A percentile compares a stretch with the other conserved stretches of the same genome.
Evolutionary conservation across 2,888 invertebrate species (phyloP).

Genomic region (Margaritifera margaritifera): DNA sequence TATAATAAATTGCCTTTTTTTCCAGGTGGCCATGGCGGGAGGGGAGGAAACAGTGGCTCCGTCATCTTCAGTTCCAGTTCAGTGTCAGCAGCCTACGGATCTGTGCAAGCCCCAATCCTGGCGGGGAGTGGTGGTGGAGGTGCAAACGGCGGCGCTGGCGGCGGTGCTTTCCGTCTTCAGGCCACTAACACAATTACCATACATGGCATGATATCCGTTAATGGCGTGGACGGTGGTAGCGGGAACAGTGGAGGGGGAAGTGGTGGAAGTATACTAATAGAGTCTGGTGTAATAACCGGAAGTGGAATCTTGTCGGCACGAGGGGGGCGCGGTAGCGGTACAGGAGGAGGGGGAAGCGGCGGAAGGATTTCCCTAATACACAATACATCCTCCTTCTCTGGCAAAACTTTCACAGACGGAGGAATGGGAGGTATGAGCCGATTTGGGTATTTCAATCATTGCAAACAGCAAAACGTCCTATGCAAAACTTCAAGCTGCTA

Average conservation of each 20-base stretch:
- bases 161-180: slow-evolving; percentile 37
- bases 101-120: slow-evolving; percentile 15
- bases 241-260: slow-evolving; percentile 48
- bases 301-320: slow-evolving; percentile 39
- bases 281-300: slow-evolving; percentile 31
- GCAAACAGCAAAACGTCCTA: neutral
- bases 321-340: slow-evolving; percentile 40
- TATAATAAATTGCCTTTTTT: neutral
- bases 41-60: slow-evolving; percentile 40
- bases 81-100: slow-evolving; percentile 39
- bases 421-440: slow-evolving; percentile 39
- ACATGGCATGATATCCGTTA: slow-evolving; percentile 51
- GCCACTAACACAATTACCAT: slow-evolving; percentile 28
- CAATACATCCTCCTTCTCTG: slow-evolving; percentile 20
- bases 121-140: slow-evolving; percentile 48
- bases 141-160: slow-evolving; percentile 38
- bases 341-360: slow-evolving; percentile 51
- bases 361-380: slow-evolving; percentile 39
- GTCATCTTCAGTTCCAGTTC: slow-evolving; percentile 22
- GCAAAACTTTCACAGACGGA: slow-evolving; percentile 37
- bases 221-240: slow-evolving; percentile 35
- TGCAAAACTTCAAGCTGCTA: too few relatives aligned
- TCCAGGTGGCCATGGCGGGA: slow-evolving; percentile 52
- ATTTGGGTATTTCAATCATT: neutral
- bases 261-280: slow-evolving; percentile 43